Percentiles rank a stretch among this genome's conserved stretches.
phyloP scores from a whole-genome alignment of 2,888 invertebrate genomes.

The Habrosyne pyritoides region DNA sequence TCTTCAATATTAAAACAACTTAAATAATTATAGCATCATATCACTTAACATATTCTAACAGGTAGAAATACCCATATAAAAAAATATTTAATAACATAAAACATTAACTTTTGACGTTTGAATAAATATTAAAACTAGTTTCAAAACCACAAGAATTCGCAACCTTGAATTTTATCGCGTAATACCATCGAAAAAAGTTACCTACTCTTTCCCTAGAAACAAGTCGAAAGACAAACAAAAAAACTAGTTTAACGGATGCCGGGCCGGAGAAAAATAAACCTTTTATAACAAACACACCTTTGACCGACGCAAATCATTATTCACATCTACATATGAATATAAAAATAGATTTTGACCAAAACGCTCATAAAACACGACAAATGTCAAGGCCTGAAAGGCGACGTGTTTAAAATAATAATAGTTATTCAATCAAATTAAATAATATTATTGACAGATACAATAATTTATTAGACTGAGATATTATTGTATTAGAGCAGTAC shows the following conservation, averaged over 20 bases:
- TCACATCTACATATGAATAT: neutral
- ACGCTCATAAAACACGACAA: neutral
- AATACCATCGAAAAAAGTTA: neutral
- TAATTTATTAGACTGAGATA: neutral
- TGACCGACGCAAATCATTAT: neutral
- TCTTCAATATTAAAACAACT: neutral
- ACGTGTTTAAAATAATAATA: neutral
- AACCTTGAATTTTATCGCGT: neutral
- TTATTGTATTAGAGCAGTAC: neutral
- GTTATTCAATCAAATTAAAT: slow-evolving; percentile 4
- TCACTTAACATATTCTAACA: neutral
- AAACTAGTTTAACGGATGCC: neutral
- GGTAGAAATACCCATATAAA: neutral
- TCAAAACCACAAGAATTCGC: neutral
- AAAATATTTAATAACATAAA: neutral
- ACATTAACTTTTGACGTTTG: neutral
- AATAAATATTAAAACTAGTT: neutral
- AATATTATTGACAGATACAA: neutral
- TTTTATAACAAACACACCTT: neutral
- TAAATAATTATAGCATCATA: neutral
- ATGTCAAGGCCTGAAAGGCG: slow-evolving; percentile 7
- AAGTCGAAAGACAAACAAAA: neutral
- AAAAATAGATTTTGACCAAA: slow-evolving; percentile 4
- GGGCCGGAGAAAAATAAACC: neutral
- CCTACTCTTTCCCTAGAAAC: neutral